Evolutionary conservation across 2,113 vertebrate species (phyloP).

Genomic region (Callorhinus ursinus): DNA sequence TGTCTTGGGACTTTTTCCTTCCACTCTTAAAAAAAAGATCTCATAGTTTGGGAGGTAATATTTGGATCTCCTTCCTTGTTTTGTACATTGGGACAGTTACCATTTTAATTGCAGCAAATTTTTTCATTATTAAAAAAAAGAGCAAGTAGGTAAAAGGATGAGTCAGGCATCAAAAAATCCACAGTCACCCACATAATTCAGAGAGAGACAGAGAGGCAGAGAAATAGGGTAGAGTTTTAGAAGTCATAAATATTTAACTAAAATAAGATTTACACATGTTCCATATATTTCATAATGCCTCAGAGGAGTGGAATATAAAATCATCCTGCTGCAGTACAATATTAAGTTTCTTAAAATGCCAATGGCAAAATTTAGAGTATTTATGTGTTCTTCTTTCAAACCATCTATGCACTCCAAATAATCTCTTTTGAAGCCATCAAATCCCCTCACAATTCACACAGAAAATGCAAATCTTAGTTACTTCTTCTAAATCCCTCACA

Average conservation of each 20-base stretch:
- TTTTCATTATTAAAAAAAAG: neutral
- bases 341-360: neutral
- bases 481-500: neutral
- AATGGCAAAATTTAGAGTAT: neutral
- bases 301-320: neutral
- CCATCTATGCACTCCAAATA: neutral
- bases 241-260: neutral
- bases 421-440: neutral
- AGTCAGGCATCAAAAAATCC: neutral
- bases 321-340: neutral
- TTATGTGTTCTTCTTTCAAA: constrained; percentile 43
- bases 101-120: neutral
- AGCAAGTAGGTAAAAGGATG: neutral
- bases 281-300: neutral
- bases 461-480: neutral
- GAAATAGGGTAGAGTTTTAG: neutral
- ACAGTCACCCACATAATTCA: neutral
- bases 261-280: neutral
- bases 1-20: constrained; percentile 36
- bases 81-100: constrained; percentile 7
- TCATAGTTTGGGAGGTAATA: constrained; percentile 9
- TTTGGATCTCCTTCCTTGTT: constrained; percentile 31
- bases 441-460: neutral
- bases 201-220: neutral
- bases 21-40: neutral